phyloP scores from a whole-genome alignment of 2,888 invertebrate species.

The Melanotus villosus region DNA sequence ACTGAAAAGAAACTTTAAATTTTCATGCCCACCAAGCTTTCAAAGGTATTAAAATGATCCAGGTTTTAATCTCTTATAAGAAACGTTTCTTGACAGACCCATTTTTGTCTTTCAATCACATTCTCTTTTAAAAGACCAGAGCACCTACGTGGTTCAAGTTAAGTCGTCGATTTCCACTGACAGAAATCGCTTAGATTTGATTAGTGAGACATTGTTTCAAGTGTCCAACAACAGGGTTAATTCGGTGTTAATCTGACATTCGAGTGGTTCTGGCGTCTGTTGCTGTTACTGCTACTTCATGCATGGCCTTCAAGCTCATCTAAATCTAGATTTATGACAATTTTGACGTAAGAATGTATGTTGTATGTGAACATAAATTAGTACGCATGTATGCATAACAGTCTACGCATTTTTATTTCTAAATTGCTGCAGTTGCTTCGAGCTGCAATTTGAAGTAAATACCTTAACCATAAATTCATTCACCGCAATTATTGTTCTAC shows the following conservation, averaged over 20 bases:
- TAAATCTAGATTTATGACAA: constrained; percentile 44
- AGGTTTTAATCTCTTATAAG: background rate
- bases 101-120: background rate
- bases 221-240: constrained; percentile 27
- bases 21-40: too few relatives aligned
- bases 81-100: background rate
- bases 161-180: constrained; percentile 31
- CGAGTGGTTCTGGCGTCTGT: constrained; percentile 25
- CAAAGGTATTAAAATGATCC: too few relatives aligned
- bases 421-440: background rate
- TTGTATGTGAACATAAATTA: constrained; percentile 27
- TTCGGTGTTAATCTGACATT: constrained; percentile 32
- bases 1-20: too few relatives aligned
- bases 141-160: constrained; percentile 7
- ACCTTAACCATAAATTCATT: too few relatives aligned
- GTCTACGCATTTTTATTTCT: background rate
- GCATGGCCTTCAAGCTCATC: constrained; percentile 23
- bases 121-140: background rate
- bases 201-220: constrained; percentile 29
- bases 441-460: background rate
- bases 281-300: constrained; percentile 13
- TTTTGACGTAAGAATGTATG: constrained; percentile 41
- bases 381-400: background rate
- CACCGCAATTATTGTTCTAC: too few relatives aligned
- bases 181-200: constrained; percentile 32